Base-by-base conservation (phyloP, 2,113 vertebrate genomes). In the Gopherus evgoodei region DNA sequence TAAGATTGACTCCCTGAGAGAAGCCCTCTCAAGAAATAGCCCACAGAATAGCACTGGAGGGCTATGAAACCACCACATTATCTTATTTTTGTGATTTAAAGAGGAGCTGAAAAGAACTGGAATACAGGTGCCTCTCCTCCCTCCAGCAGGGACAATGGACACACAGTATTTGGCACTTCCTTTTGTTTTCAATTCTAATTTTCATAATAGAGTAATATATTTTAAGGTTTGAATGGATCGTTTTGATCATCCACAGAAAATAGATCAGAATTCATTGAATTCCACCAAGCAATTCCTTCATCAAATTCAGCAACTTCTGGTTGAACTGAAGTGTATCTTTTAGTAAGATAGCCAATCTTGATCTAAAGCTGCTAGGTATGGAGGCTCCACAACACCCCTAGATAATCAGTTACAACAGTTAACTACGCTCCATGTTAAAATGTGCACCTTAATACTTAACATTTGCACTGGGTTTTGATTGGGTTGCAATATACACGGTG, bases 201-300 rank as follows among this genome's bases (percentile, higher is more conserved):
- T 75, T 83, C 50, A 47, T 1, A 38, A 53, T 53, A 53, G 8
- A 69, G 9, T 80, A 21, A 38, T 3, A 2, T 52, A 19, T 0
- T 8, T 16, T 2, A 53, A 76, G 52, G 47, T 24, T 47, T 75
- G n/a, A 0, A 0, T 29, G 6, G 62, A 25, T 4, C 35, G 35
- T 0, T 75, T 65, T 50, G 84, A 83, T 81, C 19, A 75, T 21
- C 65, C 29, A 59, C 82, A n/a, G 47, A 91, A 56, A 54, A 86
- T 19, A 86, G 21, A 69, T 31, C 31, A 31, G 11, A 62, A 29
- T 13, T 1, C 72, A 88, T 65, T 42, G 11, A 49, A 4, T 91
- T 17, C 14, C 14, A 65, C 19, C 12, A 5, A 6, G 0, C 7
- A 62, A 47, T 81, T 16, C 31, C 47, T 65, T 4, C 83, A 35